These are phyloP conservation scores for Loxodonta africana DNA, from an alignment of 2,113 vertebrate species.

Conservation along the genomic window DNA sequence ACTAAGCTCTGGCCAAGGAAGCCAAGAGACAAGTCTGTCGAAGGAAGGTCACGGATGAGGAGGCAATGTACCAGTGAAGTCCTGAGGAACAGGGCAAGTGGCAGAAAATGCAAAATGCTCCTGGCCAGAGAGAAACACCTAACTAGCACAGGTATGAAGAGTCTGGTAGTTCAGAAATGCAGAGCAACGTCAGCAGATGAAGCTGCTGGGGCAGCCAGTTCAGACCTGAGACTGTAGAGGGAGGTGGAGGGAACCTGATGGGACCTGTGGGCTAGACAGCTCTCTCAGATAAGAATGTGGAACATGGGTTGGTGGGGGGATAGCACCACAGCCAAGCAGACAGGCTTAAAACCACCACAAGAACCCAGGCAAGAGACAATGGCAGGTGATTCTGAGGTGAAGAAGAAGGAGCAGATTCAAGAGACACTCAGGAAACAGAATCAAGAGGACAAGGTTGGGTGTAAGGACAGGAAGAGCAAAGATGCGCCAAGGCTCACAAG, in stretches of 20 bases:
- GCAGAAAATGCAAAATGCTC: background rate
- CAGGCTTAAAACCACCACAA: background rate
- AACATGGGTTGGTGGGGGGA: background rate
- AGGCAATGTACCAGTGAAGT: background rate
- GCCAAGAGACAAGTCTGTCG: background rate
- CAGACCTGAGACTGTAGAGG: background rate
- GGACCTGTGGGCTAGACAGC: background rate
- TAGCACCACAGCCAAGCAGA: background rate
- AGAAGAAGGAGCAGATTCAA: background rate
- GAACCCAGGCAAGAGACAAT: background rate
- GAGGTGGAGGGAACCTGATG: no score
- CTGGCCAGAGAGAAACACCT: background rate
- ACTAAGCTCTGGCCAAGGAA: background rate
- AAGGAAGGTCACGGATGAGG: background rate
- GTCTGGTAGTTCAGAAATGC: background rate
- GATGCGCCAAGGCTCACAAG: background rate
- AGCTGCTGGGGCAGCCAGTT: background rate
- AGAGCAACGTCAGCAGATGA: background rate
- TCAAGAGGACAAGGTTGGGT: background rate
- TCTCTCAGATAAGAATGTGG: background rate
- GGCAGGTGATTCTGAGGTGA: background rate
- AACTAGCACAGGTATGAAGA: no score
- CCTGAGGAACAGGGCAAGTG: background rate
- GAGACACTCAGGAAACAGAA: background rate
- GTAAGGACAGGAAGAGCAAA: background rate